These are phyloP conservation scores for Deilephila porcellus DNA, from an alignment of 2,888 invertebrate species.

Conservation along the genomic window DNA sequence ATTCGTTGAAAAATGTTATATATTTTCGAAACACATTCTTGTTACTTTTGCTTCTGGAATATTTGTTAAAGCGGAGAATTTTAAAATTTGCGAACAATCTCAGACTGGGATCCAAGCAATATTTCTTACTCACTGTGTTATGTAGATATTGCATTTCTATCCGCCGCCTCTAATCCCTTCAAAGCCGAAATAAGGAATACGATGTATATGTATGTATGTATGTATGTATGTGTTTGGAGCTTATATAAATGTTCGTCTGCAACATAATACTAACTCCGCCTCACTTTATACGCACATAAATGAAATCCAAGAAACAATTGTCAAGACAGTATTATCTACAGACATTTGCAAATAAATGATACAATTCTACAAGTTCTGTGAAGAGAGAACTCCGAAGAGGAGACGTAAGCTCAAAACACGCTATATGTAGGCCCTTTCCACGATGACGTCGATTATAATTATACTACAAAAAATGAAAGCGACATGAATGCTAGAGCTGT, in stretches of 20 bases:
- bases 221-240: neutral
- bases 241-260: constrained; percentile 16
- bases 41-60: constrained; percentile 28
- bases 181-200: constrained; percentile 25
- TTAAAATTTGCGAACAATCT: constrained; percentile 20
- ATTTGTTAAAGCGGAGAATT: constrained; percentile 6
- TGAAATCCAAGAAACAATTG: neutral
- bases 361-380: too few relatives aligned
- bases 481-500: neutral
- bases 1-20: neutral
- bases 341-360: neutral
- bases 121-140: constrained; percentile 20
- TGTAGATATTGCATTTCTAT: constrained; percentile 23
- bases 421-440: too few relatives aligned
- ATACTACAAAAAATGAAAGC: neutral
- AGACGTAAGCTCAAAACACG: neutral
- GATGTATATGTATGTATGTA: neutral
- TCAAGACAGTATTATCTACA: neutral
- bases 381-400: too few relatives aligned
- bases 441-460: neutral
- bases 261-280: constrained; percentile 7
- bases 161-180: constrained; percentile 22
- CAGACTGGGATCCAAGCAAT: constrained; percentile 6
- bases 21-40: neutral
- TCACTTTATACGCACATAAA: neutral